Evolutionary conservation across 2,113 vertebrate genomes (phyloP), one percentile per base, ranked within the genome.

Genomic region (Burhinus bistriatus): DNA sequence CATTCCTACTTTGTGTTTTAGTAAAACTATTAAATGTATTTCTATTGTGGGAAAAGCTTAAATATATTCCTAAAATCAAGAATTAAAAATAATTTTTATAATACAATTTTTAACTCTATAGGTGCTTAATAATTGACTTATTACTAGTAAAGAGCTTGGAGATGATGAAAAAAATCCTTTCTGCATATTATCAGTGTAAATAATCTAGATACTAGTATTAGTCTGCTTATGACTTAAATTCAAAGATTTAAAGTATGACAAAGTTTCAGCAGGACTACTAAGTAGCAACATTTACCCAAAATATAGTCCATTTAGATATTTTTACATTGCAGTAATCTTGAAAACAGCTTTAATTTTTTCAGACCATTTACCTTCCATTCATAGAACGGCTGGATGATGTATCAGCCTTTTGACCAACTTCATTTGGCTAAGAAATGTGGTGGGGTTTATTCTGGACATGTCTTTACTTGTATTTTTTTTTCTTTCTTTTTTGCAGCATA

Each of bases 401-500:
- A 52, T 34, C 68, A 84, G 30, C 19, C 40, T 62, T 89, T 57
- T 42, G 38, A 86, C 25, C 44, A 54, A 9, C 30, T 88, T 66
- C 12, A 12, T 73, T 61, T 85, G 65, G 70, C 54, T 80, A 66
- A 81, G 69, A 92, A 95, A 90, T 73, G 38, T 18, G 29, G 27
- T 78, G 25, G 13, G 27, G 55, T 97, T 95, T 84, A 79, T 94
- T 92, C 45, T 40, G 32, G 12, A 30, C 16, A 11, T 68, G 27
- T 85, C 73, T 97, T 66, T 29, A 94, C 94, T 96, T 94, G 49
- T 86, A 7, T 44, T 90, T 91, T 70, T 92, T 85, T 62, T 25
- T 9, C 20, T 38, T 77, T 85, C 66, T 91, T 91, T 69, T 96
- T 98, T 98, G 42, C 96, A 99, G 99, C 30, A 97, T 99, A 96